Base-by-base conservation (phyloP, 2,888 invertebrate genomes). In the Cerastis leucographa region DNA sequence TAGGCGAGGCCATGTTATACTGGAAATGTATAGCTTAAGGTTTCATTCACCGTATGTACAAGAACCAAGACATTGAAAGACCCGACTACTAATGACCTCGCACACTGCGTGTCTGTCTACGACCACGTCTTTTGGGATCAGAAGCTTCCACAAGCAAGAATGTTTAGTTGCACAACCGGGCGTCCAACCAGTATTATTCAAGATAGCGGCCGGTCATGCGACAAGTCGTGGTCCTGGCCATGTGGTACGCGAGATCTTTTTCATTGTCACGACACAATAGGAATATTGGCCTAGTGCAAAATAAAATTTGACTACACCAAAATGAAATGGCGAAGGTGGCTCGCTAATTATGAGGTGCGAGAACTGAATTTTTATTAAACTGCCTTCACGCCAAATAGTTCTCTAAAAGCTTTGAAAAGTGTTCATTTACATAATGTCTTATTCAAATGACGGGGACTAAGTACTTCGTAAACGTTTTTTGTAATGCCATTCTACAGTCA, bases 401-500 rank as follows among this genome's bases (percentile, higher is more conserved):
- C 83, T 86, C 87, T 92, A 90, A 92, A 93, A 93, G 91, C 92
- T 90, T 90, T 90, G 76, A 86, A 89, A 91, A 90, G 84, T 86
- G 80, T 89, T 87, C 86, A 92, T 93, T 91, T 91, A 84, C 92
- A 93, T 92, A 92, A 91, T 90, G 87, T 88, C 88, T 88, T 90
- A 89, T 90, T 91, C 87, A 89, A 90, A 90, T 90, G 86, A 85
- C 80, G 84, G 85, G 79, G 87, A 85, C 88, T 87, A 86, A 88
- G 88, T 89, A 88, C 87, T 89, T 80, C 77, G 81, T 88, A 90
- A 92, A 91, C 89, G 90, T 81, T 89, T 92, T 90, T 89, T 84
- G 90, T 90, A 90, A 90, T 91, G 92, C 90, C 82, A 89, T 86
- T 85, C 82, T 81, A 78, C 74, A 81, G 78, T 69, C 49, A 76